Evolutionary conservation across 1,140 invertebrate genomes (phyloP).

Genomic region (Cecropterus lyciades): DNA sequence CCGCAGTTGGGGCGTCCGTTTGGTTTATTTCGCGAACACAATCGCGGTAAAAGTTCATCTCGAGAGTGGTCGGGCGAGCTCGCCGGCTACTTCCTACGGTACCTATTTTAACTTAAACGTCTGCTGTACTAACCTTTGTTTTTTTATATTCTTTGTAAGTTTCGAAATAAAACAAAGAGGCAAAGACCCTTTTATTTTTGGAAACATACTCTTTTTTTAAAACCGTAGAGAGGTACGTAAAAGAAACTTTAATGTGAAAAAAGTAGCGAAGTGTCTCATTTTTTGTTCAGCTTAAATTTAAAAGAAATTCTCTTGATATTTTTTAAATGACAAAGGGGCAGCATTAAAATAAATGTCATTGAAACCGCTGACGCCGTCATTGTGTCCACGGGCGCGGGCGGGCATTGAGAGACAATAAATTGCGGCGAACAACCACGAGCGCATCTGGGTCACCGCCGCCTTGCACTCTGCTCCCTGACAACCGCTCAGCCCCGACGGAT

Average conservation of each 20-base stretch:
- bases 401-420: slow-evolving; percentile 65
- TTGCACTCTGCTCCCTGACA: slow-evolving; percentile 29
- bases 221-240: neutral
- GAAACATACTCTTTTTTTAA: neutral
- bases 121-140: slow-evolving; percentile 27
- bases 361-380: slow-evolving; percentile 41
- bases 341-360: slow-evolving; percentile 42
- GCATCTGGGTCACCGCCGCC: slow-evolving; percentile 65
- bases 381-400: slow-evolving; percentile 43
- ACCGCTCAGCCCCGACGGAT: slow-evolving; percentile 10
- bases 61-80: slow-evolving; percentile 42
- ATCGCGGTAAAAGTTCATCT: slow-evolving; percentile 65
- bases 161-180: slow-evolving; percentile 18
- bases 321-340: slow-evolving; percentile 19
- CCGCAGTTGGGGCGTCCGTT: slow-evolving; percentile 55
- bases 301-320: slow-evolving; percentile 20
- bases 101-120: slow-evolving; percentile 27
- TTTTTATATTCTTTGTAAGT: slow-evolving; percentile 15
- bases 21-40: slow-evolving; percentile 59
- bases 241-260: neutral
- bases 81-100: slow-evolving; percentile 34
- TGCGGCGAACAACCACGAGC: slow-evolving; percentile 55
- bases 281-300: slow-evolving; percentile 6
- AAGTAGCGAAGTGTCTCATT: slow-evolving; percentile 10
- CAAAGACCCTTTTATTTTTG: neutral